phyloP scores from a whole-genome alignment of 2,888 invertebrate genomes.

The Orchesellides sinensis region DNA sequence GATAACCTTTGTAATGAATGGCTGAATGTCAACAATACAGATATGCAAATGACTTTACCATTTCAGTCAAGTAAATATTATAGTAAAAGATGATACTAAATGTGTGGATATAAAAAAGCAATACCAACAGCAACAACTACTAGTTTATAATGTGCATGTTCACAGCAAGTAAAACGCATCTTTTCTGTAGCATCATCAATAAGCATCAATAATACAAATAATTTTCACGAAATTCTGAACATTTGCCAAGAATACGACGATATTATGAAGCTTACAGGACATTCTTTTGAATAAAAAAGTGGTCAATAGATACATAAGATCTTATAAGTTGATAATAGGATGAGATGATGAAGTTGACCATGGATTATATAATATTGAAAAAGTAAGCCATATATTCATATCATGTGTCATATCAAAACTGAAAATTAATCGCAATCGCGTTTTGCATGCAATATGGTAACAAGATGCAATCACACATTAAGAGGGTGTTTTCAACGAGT shows the following conservation, averaged over 20 bases:
- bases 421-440: background rate
- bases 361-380: slow-evolving; percentile 41
- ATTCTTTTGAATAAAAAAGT: background rate
- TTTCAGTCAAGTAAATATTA: no score
- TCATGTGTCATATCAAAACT: slow-evolving; percentile 1
- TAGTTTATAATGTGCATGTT: no score
- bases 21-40: background rate
- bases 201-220: background rate
- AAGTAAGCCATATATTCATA: background rate
- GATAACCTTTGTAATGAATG: background rate
- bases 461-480: background rate
- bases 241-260: slow-evolving; percentile 52
- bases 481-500: slow-evolving; percentile 3
- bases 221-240: slow-evolving; percentile 23
- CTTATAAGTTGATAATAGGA: no score
- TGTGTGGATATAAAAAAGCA: no score
- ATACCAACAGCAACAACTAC: no score
- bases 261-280: no score
- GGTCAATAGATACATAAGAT: slow-evolving; percentile 7
- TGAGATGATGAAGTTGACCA: slow-evolving; percentile 44
- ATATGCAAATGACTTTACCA: slow-evolving; percentile 1
- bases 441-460: background rate
- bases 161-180: no score
- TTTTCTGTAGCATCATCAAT: no score
- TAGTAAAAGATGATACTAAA: no score